phyloP scores from a whole-genome alignment of 2,888 invertebrate species.

The Tetheella fluctuosa region DNA sequence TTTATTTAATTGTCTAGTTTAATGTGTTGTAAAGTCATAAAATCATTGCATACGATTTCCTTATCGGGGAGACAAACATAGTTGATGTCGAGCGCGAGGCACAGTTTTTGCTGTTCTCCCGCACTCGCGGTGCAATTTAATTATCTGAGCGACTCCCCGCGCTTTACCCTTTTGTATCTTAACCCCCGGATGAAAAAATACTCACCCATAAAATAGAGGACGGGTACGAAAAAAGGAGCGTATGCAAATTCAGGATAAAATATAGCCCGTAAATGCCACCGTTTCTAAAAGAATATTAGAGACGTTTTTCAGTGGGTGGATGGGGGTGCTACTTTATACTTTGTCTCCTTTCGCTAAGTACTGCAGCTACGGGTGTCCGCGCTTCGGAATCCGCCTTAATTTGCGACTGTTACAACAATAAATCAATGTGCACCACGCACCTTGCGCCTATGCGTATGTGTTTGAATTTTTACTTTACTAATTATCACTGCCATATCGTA shows the following conservation, averaged over 20 bases:
- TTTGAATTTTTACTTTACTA: conserved; percentile 11
- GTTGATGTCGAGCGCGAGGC: conserved; percentile 21
- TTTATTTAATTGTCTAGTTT: background rate
- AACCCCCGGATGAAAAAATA: conserved; percentile 83
- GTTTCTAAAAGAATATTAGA: conserved; percentile 86
- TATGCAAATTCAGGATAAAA: conserved; percentile 86
- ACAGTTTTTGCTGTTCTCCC: conserved; percentile 29
- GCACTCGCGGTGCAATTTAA: conserved; percentile 76
- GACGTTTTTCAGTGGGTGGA: conserved; percentile 85
- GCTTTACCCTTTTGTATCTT: conserved; percentile 85
- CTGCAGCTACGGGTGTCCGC: conserved; percentile 77
- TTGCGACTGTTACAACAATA: conserved; percentile 78
- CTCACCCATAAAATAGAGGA: conserved; percentile 84
- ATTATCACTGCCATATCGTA: background rate
- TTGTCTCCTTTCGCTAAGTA: conserved; percentile 82
- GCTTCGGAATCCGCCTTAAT: conserved; percentile 75
- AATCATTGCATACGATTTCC: background rate
- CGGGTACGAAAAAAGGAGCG: conserved; percentile 84
- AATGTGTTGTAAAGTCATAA: conserved; percentile 1
- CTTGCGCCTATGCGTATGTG: conserved; percentile 20
- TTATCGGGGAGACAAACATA: conserved; percentile 1
- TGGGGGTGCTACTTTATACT: conserved; percentile 81
- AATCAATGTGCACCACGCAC: conserved; percentile 62
- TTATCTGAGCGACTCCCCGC: conserved; percentile 77
- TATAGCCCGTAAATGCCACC: conserved; percentile 86